Evolutionary conservation across 1,140 invertebrate species (phyloP), one percentile per base, ranked within the genome.

Genomic region (Panagrolaimus sp.): DNA sequence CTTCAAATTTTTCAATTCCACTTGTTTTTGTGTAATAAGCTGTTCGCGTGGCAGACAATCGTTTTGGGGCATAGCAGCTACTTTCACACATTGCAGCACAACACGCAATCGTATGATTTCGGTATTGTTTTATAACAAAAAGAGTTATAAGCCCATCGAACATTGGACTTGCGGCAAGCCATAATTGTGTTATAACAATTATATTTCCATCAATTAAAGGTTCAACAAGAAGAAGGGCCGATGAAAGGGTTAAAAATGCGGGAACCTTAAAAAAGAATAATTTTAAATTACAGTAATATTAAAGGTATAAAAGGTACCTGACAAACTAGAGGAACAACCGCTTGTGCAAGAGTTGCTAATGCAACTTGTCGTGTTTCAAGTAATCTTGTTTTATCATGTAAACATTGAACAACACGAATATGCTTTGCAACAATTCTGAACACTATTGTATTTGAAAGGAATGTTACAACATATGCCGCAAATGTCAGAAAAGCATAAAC

Each of bases 351-450:
- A 4, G 77, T 79, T 1, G 77, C 77, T 21, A 79, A 43, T 7
- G 77, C 77, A 32, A 79, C 76, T 65, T 79, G 77, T 12, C 72
- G 45, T 12, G 77, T 79, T 58, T 79, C 77, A 12, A 80, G 43
- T 55, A 79, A 65, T 15, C 77, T 15, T 9, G 70, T 72, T 45
- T 75, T 55, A 65, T 79, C 77, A 32, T 72, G 72, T 14, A 79
- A 62, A 67, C 73, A 80, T 48, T 78, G 69, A 6, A 79, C 77
- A 17, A 79, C 75, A 24, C 24, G 26, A 24, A 79, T 78, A 62
- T 79, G 77, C 43, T 65, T 63, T 14, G 78, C 70, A 38, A 79
- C 77, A 32, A 77, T 72, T 45, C 75, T 47, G 55, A 79, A 79
- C 32, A 80, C 77, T 46, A 80, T 32, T 9, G 66, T 71, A 43